Conservation (phyloP, 2,113 vertebrate genomes). For the Triplophysa rosa region DNA sequence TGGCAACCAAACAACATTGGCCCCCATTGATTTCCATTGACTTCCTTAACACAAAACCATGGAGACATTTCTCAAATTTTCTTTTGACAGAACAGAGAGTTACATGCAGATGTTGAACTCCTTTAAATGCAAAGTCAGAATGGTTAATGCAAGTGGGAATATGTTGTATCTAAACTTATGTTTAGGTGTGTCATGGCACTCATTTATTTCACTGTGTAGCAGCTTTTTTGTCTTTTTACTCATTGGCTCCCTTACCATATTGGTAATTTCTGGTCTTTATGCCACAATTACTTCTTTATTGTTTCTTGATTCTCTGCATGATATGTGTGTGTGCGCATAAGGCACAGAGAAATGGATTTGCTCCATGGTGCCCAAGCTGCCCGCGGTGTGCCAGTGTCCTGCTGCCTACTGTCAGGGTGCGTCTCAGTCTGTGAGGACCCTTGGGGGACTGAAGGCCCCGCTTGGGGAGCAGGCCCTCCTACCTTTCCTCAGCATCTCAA, state of each 20-base stretch:
- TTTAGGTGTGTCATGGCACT: slow-evolving; percentile 1
- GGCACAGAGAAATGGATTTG: slow-evolving; percentile 53
- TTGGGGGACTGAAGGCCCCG: slow-evolving; percentile 59
- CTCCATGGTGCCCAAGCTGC: slow-evolving; percentile 67
- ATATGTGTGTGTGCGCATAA: background rate
- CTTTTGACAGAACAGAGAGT: too few relatives aligned
- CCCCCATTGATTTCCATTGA: too few relatives aligned
- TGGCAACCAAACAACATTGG: too few relatives aligned
- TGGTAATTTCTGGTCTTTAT: background rate
- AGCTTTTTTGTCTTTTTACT: background rate
- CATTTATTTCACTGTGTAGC: slow-evolving; percentile 21
- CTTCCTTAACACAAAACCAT: too few relatives aligned
- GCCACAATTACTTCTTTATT: background rate
- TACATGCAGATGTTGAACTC: too few relatives aligned
- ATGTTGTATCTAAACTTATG: background rate
- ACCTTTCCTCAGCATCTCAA: slow-evolving; percentile 60
- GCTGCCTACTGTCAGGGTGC: slow-evolving; percentile 77
- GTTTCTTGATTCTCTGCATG: background rate
- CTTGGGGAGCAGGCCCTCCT: slow-evolving; percentile 61
- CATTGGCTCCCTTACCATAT: background rate
- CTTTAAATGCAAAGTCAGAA: background rate
- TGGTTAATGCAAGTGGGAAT: background rate
- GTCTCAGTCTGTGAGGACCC: slow-evolving; percentile 79
- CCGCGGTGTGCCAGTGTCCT: slow-evolving; percentile 74
- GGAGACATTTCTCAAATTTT: too few relatives aligned